A percentile compares a stretch with the other conserved stretches of the same genome.
Conservation (phyloP, 2,797 vertebrate species). For the Molossus alvarezi region DNA sequence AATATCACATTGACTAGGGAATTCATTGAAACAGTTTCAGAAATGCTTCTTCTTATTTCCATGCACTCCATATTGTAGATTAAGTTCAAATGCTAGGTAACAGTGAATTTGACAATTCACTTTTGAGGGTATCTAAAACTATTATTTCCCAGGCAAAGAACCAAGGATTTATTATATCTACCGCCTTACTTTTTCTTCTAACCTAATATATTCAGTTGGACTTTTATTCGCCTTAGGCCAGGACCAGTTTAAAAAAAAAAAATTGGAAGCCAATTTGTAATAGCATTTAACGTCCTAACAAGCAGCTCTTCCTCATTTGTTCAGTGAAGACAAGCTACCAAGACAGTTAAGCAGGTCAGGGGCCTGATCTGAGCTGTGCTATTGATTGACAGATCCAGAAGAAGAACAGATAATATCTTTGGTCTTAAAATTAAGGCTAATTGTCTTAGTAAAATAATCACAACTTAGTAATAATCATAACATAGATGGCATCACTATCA, state of each 20-base stretch:
- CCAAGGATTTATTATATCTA: background rate
- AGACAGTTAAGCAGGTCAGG: background rate
- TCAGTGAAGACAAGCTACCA: background rate
- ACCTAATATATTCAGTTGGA: background rate
- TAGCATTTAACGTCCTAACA: background rate
- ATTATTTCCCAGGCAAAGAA: background rate
- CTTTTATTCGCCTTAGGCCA: background rate
- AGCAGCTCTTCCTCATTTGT: background rate
- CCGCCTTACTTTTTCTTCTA: background rate
- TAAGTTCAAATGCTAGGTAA: background rate
- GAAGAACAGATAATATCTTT: slow-evolving; percentile 17
- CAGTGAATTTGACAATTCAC: background rate
- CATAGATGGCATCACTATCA: background rate
- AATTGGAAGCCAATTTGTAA: no score
- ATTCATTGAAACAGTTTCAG: background rate
- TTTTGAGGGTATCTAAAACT: background rate
- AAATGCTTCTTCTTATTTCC: background rate
- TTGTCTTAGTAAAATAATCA: background rate
- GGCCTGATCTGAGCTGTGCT: background rate
- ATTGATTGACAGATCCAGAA: background rate
- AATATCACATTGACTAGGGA: background rate
- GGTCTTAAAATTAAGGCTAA: background rate
- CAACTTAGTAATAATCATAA: background rate
- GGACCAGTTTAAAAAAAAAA: background rate
- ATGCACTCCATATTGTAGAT: background rate